phyloP scores from a whole-genome alignment of 2,113 vertebrate species.

The Desmodus rotundus region DNA sequence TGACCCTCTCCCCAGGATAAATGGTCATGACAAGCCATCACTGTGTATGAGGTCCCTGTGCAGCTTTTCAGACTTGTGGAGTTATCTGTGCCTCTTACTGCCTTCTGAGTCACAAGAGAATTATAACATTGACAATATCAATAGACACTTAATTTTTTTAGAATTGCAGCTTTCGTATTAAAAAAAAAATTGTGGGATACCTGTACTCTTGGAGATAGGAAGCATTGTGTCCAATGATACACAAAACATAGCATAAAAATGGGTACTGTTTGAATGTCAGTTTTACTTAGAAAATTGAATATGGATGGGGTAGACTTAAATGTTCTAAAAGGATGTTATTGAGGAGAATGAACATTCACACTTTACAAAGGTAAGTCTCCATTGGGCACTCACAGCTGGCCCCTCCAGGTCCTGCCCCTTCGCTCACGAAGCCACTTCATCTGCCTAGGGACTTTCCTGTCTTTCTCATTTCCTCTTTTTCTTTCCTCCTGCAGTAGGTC shows the following conservation, averaged over 20 bases:
- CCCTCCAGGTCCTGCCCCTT: background rate
- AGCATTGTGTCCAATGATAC: background rate
- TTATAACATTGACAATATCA: background rate
- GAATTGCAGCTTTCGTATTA: background rate
- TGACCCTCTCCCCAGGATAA: background rate
- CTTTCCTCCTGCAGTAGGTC: background rate
- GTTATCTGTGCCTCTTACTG: background rate
- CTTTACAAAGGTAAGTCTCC: background rate
- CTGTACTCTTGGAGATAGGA: background rate
- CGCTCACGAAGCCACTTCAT: background rate
- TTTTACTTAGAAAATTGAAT: slow-evolving; percentile 9
- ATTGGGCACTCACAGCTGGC: background rate
- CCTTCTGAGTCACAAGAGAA: slow-evolving; percentile 13
- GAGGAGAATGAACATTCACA: background rate
- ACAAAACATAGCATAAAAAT: background rate
- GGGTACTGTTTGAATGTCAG: background rate
- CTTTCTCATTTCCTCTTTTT: background rate
- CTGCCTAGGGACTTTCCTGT: background rate
- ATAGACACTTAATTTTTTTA: background rate
- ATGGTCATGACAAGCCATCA: background rate
- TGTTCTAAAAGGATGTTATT: background rate
- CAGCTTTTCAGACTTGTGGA: slow-evolving; percentile 1
- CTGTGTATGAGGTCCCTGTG: background rate
- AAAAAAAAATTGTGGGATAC: background rate
- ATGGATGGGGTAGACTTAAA: background rate